A percentile compares a stretch with the other conserved stretches of the same genome.
Evolutionary conservation across 1,140 invertebrate species (phyloP).

Genomic region (Drosophila funebris): DNA sequence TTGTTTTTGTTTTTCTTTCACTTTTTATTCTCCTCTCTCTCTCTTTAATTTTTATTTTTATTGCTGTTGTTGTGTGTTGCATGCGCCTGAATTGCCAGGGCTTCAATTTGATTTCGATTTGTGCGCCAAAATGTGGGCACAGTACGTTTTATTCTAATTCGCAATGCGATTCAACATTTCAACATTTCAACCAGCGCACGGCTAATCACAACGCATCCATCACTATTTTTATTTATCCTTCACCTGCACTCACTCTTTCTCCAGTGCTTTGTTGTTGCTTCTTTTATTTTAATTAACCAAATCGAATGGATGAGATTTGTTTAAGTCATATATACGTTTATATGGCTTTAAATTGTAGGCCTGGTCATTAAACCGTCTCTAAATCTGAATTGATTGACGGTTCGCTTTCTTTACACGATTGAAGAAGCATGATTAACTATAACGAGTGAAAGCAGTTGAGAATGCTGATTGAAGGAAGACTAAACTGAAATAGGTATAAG

Average conservation of each 20-base stretch:
- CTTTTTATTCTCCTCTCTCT: not conserved
- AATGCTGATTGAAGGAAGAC: too few species aligned
- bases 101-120: conserved; percentile 68
- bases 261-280: not conserved
- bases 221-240: conserved; percentile 11
- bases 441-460: too few species aligned
- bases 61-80: conserved; percentile 12
- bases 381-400: not conserved
- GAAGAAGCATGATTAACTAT: too few species aligned
- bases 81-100: conserved; percentile 4
- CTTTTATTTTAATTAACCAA: conserved; percentile 40
- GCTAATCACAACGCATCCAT: conserved; percentile 45
- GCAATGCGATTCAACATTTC: conserved; percentile 34
- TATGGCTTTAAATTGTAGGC: not conserved
- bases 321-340: not conserved
- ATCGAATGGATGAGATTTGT: conserved; percentile 27
- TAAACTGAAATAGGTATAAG: too few species aligned
- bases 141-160: conserved; percentile 64
- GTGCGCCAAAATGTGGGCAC: conserved; percentile 28
- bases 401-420: not conserved
- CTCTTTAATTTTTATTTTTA: conserved; percentile 6
- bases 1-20: conserved; percentile 1
- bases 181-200: not conserved
- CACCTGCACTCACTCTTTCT: too few species aligned
- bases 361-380: not conserved